Evolutionary conservation across 2,888 invertebrate species (phyloP), one percentile per base, ranked within the genome.

Genomic region (Reticulitermes lucifugus): DNA sequence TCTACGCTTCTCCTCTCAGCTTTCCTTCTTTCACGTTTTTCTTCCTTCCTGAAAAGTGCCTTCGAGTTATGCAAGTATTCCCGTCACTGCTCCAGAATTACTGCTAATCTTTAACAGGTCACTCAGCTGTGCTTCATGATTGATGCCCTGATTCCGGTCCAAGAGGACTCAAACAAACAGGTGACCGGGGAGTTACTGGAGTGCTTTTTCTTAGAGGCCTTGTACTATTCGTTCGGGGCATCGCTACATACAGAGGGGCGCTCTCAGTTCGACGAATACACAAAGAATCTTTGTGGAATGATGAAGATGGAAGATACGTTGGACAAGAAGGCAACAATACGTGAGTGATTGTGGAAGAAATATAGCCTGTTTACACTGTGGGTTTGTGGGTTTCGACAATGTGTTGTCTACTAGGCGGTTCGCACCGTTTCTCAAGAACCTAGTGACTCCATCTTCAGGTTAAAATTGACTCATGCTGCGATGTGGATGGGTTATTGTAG

Each of bases 221-320:
- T 97, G 88, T 97, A 96, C 90, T 96, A 95, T 91, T 98, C 98
- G 0, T 90, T 98, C 12, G 98, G 98, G 0, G 97, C 97, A 0
- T 91, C 95, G 1, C 92, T 98, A 9, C 90, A 96, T 0, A 95
- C 94, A 86, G 93, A 94, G 77, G 95, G 94, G 12, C 93, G 96
- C 10, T 89, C 91, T 2, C 93, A 94, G 86, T 98, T 98, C 89
- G 98, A 98, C 90, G 93, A 92, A 29, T 97, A 95, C 89, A 91
- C 97, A 88, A 98, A 98, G 90, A 93, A 94, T 88, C 92, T 93
- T n/a, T 93, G 93, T 87, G 94, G 95, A 12, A 92, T 97, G 90
- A 93, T 95, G 90, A 91, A 93, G 83, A 92, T 94, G 0, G 94
- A 95, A 84, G 97, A 97, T 88, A 93, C 91, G 0, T 88, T 87